Conservation (phyloP, 2,113 vertebrate genomes). For the Scopus umbretta region DNA sequence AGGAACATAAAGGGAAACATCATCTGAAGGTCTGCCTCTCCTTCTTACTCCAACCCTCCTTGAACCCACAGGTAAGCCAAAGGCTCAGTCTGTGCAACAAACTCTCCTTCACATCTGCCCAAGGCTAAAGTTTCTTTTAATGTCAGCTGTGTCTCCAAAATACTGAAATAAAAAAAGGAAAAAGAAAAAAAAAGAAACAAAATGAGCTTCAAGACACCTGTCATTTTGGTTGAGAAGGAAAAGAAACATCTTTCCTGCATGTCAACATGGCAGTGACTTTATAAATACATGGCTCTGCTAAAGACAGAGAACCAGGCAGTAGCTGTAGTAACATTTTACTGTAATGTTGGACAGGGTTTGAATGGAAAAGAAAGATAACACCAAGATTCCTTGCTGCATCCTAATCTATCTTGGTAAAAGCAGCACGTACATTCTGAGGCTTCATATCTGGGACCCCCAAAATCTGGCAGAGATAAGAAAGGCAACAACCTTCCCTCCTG, state of each 20-base stretch:
- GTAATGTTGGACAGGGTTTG: background rate
- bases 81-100: background rate
- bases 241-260: background rate
- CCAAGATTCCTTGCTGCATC: background rate
- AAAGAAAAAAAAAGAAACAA: background rate
- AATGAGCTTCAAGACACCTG: background rate
- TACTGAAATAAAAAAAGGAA: too few species aligned
- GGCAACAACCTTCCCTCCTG: background rate
- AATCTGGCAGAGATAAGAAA: background rate
- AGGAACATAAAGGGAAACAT: background rate
- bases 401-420: background rate
- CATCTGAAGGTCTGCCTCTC: background rate
- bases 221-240: background rate
- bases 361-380: background rate
- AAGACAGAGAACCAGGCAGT: background rate
- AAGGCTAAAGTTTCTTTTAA: background rate
- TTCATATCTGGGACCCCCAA: background rate
- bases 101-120: background rate
- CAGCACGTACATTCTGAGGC: rapidly evolving
- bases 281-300: background rate
- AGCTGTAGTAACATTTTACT: background rate
- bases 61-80: background rate
- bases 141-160: background rate
- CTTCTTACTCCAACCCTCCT: background rate
- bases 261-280: background rate